Evolutionary conservation across 1,140 invertebrate species (phyloP).

Genomic region (Drosophila carrolli): DNA sequence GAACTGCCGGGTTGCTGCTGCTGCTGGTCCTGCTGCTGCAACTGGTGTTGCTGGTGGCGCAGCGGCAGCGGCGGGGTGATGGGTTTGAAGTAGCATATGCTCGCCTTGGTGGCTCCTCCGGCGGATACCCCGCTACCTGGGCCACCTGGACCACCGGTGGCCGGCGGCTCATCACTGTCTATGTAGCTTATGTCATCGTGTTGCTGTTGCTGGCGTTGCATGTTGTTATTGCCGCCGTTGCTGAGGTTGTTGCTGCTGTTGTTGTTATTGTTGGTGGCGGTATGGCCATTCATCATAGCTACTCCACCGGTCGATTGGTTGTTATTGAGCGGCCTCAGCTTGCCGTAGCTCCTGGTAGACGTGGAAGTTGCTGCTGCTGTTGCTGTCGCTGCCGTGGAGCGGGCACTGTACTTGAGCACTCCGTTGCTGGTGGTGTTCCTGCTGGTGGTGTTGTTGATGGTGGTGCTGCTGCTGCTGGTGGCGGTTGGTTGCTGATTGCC

Average conservation of each 20-base stretch:
- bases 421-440: slow-evolving; percentile 14
- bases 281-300: slow-evolving; percentile 24
- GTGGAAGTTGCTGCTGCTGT: slow-evolving; percentile 21
- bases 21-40: slow-evolving; percentile 17
- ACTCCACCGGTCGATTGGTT: slow-evolving; percentile 1
- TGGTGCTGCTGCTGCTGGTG: slow-evolving; percentile 40
- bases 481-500: slow-evolving; percentile 58
- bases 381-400: slow-evolving; percentile 18
- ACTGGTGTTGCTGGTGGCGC: slow-evolving; percentile 27
- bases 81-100: slow-evolving; percentile 64
- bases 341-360: slow-evolving; percentile 49
- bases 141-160: slow-evolving; percentile 15
- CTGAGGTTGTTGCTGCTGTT: slow-evolving; percentile 12
- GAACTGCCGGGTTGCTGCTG: slow-evolving; percentile 8
- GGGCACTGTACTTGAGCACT: slow-evolving; percentile 27
- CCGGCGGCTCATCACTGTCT: slow-evolving; percentile 76
- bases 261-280: slow-evolving; percentile 13
- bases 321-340: slow-evolving; percentile 38
- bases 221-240: slow-evolving; percentile 54
- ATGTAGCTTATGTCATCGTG: slow-evolving; percentile 82
- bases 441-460: slow-evolving; percentile 11
- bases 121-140: neutral
- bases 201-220: slow-evolving; percentile 63
- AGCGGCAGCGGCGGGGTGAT: slow-evolving; percentile 63
- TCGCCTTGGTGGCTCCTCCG: slow-evolving; percentile 16